phyloP scores from a whole-genome alignment of 2,113 vertebrate genomes.

The Uria aalge region DNA sequence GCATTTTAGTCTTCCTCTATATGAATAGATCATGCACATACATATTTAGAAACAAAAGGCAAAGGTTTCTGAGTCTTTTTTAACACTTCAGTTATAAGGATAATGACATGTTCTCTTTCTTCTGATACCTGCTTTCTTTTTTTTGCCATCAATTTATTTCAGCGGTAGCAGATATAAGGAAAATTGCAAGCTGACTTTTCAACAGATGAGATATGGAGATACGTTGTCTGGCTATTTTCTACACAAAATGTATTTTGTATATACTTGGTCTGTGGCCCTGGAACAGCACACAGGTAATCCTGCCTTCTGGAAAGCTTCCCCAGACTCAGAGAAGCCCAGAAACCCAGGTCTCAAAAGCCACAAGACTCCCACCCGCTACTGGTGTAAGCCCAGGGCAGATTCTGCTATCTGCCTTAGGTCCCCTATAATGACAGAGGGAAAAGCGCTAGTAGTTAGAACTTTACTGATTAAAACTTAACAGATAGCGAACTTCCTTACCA shows the following conservation, averaged over 20 bases:
- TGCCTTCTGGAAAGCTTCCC: background rate
- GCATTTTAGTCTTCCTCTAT: background rate
- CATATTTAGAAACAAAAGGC: background rate
- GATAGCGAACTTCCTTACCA: background rate
- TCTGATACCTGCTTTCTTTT: background rate
- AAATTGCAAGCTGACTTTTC: background rate
- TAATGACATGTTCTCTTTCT: background rate
- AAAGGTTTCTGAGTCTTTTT: background rate
- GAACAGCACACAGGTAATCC: background rate
- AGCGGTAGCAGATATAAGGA: background rate
- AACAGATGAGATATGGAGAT: background rate
- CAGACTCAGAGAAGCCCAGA: background rate
- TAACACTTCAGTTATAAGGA: background rate
- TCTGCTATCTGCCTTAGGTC: background rate
- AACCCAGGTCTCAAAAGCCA: background rate
- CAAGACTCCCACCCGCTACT: background rate
- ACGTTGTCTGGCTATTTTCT: rapidly evolving
- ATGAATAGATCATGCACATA: background rate
- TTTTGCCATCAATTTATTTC: background rate
- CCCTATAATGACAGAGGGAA: background rate
- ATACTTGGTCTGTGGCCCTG: background rate
- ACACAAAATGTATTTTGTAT: background rate
- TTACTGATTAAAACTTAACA: background rate
- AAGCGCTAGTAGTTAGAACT: background rate
- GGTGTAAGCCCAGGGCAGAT: rapidly evolving